phyloP scores from a whole-genome alignment of 2,797 vertebrate species.

The Scleropages formosus region DNA sequence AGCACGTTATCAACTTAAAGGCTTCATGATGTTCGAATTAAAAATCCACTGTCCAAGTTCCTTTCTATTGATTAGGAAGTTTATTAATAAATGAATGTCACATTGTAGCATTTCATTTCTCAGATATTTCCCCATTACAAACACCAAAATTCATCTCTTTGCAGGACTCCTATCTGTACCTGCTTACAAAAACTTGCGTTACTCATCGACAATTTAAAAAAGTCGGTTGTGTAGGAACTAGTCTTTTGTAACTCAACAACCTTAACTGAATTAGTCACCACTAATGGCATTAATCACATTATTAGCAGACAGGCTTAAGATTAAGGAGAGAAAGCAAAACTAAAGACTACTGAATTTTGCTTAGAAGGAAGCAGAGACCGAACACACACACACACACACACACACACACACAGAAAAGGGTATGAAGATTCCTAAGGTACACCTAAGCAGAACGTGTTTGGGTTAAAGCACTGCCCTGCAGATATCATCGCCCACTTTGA shows the following conservation, averaged over 20 bases:
- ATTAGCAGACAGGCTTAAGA: neutral
- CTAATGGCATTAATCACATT: neutral
- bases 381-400: too few relatives aligned
- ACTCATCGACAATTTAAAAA: too few relatives aligned
- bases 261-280: neutral
- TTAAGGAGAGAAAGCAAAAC: neutral
- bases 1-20: too few relatives aligned
- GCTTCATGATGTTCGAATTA: too few relatives aligned
- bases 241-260: neutral
- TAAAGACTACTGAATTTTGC: neutral
- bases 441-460: conserved; percentile 31
- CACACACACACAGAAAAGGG: neutral
- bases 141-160: too few relatives aligned
- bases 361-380: neutral
- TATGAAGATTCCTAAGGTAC: conserved; percentile 24
- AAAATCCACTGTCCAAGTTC: too few relatives aligned
- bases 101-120: neutral
- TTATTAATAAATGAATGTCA: neutral
- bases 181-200: too few relatives aligned
- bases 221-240: neutral
- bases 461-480: conserved; percentile 8
- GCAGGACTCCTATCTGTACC: too few relatives aligned
- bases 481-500: conserved; percentile 24
- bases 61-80: too few relatives aligned
- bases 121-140: neutral